Conservation (phyloP, 2,113 vertebrate genomes). For the Ovis canadensis region DNA sequence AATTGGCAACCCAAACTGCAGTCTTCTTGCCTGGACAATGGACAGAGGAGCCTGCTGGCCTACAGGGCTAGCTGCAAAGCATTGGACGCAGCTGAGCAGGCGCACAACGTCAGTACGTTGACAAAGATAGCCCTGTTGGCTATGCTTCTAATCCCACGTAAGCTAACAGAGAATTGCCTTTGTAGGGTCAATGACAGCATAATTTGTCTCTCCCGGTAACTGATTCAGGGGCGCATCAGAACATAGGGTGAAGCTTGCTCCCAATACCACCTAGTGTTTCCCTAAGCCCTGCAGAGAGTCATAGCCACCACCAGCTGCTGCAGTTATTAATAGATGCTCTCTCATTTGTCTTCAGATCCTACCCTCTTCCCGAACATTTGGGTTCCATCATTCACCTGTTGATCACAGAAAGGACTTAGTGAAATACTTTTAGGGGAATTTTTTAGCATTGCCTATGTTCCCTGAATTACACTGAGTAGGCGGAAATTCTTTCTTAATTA, state of each 20-base stretch:
- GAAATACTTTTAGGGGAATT: background rate
- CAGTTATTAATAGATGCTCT: background rate
- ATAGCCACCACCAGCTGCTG: accelerated
- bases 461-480: background rate
- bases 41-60: background rate
- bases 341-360: background rate
- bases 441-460: background rate
- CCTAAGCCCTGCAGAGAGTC: accelerated
- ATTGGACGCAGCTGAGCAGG: accelerated
- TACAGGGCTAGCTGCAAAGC: background rate
- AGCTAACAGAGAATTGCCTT: background rate
- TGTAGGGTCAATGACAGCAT: background rate
- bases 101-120: accelerated
- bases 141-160: background rate
- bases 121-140: background rate
- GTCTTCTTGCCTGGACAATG: background rate
- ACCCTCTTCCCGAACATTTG: accelerated
- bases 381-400: accelerated
- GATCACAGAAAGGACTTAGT: background rate
- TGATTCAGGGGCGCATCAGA: no score
- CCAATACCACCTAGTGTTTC: accelerated
- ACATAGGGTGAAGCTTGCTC: accelerated
- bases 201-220: background rate
- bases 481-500: background rate
- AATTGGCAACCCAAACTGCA: background rate